Evolutionary conservation across 2,797 vertebrate species (phyloP), one percentile per base, ranked within the genome.

Genomic region (Enteromius viviparus): DNA sequence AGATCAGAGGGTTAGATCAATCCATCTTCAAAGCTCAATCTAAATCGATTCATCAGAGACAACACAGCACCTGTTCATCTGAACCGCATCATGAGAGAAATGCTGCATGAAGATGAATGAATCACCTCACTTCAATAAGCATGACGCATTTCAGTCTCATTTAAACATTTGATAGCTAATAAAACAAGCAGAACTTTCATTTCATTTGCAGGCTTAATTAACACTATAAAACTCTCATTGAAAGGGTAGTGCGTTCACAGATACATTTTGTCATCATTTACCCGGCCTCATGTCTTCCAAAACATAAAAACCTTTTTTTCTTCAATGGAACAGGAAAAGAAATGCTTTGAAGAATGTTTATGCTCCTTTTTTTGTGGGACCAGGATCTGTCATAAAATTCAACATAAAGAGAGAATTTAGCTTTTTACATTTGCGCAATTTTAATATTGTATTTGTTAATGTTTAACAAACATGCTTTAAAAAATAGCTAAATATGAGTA

Each of bases 1-100:
- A 87, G 84, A 87, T 87, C 82, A 85, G 86, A 89, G 85, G 86
- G 80, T 78, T 70, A 89, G 86, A 87, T 87, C 87, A 87, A 86
- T 86, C 69, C 75, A 71, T 85, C 86, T 87, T 89, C 86, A 89
- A 89, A 89, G 86, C 86, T 81, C 78, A 34, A 77, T 86, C 66
- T 86, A 76, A 85, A 89, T 86, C 82, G 86, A 84, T 89, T 89
- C 76, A 78, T 75, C 84, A 80, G 84, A 85, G 72, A 87, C 83
- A 77, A 83, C 77, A 60, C 86, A 83, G 86, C 86, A 86, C 87
- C 87, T 89, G 83, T 78, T 84, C 66, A 84, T 84, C 79, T 86
- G 81, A 85, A 83, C 82, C 37, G 74, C 79, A 89, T 86, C 84
- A 82, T 78, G 85, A 84, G 83, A 75, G 77, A 87, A 80, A 74